Evolutionary conservation across 2,113 vertebrate species (phyloP).

Genomic region (Chionomys nivalis): DNA sequence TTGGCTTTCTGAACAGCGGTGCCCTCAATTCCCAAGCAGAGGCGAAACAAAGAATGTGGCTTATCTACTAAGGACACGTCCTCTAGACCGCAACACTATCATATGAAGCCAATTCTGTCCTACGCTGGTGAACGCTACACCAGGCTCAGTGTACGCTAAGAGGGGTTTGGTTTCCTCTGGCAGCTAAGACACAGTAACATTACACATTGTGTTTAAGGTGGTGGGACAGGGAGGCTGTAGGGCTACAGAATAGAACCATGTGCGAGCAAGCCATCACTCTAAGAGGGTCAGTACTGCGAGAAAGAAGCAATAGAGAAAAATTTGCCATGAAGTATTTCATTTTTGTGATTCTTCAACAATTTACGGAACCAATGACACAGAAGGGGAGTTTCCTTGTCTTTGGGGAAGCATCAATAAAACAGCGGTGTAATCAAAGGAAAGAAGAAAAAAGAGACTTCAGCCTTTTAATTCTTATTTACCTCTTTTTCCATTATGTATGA

Average conservation of each 20-base stretch:
- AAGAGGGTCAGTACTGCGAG: conserved; percentile 34
- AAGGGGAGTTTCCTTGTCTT: conserved; percentile 83
- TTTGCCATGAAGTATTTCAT: conserved; percentile 85
- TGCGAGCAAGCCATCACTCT: conserved; percentile 14
- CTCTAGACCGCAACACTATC: not conserved
- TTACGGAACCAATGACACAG: conserved; percentile 85
- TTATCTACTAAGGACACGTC: not conserved
- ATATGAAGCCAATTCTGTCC: not conserved
- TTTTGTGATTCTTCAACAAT: conserved; percentile 86
- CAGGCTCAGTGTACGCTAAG: not conserved
- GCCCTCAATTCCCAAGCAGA: not conserved
- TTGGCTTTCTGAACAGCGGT: not conserved
- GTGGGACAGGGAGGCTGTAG: not conserved
- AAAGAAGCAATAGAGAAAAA: conserved; percentile 84
- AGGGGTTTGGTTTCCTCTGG: not conserved
- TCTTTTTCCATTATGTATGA: conserved; percentile 84
- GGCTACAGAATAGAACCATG: not conserved
- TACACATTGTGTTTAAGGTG: not conserved
- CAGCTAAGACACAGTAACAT: not conserved
- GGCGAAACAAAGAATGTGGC: not conserved
- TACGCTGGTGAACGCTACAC: not conserved
- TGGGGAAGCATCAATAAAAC: conserved; percentile 86
- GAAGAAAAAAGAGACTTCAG: conserved; percentile 84
- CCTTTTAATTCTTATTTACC: conserved; percentile 87
- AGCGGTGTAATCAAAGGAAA: conserved; percentile 84